Evolutionary conservation across 2,797 vertebrate species (phyloP).

Genomic region (Erethizon dorsatum): DNA sequence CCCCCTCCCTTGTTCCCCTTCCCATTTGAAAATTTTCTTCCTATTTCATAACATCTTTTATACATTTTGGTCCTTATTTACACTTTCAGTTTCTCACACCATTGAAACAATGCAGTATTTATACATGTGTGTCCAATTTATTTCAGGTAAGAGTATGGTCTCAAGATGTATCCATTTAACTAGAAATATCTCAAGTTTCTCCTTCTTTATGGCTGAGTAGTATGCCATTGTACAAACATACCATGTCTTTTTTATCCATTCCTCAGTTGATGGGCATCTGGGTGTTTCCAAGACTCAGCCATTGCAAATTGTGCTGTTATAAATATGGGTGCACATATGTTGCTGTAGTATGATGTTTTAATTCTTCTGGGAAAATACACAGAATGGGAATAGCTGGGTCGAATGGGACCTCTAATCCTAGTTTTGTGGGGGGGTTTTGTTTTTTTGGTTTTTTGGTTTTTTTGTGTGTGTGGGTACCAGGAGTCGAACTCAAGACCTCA

Average conservation of each 20-base stretch:
- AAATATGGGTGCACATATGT: background rate
- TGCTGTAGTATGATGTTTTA: background rate
- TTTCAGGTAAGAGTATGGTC: background rate
- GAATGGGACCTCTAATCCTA: too few species aligned
- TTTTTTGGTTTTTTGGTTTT: too few species aligned
- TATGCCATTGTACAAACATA: background rate
- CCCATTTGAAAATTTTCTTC: background rate
- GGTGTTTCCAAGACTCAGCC: background rate
- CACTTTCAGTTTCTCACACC: background rate
- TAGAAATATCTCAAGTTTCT: background rate
- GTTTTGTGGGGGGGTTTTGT: too few species aligned
- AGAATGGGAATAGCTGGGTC: background rate
- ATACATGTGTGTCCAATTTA: background rate
- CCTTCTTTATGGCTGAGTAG: background rate
- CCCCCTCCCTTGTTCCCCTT: background rate
- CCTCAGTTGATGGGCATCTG: background rate
- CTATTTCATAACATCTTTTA: background rate
- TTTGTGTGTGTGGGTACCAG: too few species aligned
- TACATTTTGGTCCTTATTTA: background rate
- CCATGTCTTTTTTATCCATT: background rate
- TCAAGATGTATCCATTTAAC: background rate
- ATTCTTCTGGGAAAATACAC: background rate
- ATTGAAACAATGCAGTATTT: background rate
- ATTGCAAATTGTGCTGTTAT: background rate
- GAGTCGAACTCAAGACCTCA: too few species aligned